Evolutionary conservation across 2,797 vertebrate species (phyloP).

Genomic region (Delichon dasypus): DNA sequence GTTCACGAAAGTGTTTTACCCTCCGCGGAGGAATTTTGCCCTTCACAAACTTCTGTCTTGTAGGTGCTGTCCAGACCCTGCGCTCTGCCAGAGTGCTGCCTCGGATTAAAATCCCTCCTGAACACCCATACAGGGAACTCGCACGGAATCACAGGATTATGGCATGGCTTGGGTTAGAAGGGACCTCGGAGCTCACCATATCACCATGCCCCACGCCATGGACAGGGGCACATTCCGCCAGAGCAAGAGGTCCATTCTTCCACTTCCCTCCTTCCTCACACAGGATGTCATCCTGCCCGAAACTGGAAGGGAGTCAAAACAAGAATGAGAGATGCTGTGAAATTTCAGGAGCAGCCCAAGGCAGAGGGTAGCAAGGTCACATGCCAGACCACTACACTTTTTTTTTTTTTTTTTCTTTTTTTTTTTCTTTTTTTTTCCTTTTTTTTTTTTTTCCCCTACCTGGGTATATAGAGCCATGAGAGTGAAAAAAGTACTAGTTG

Average conservation of each 20-base stretch:
- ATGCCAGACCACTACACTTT: neutral
- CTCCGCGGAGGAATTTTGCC: neutral
- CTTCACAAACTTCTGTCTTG: neutral
- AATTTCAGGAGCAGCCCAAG: neutral
- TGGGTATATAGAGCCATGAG: rapidly evolving
- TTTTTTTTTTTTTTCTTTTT: neutral
- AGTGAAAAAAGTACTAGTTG: neutral
- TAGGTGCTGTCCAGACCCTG: neutral
- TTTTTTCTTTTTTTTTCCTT: too few species aligned
- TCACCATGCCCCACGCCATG: rapidly evolving
- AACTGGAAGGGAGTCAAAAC: neutral
- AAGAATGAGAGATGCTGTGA: neutral
- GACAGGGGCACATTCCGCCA: neutral
- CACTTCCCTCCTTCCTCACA: neutral
- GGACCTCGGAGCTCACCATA: neutral
- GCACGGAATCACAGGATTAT: too few species aligned
- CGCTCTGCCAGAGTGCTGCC: neutral
- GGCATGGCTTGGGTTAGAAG: neutral
- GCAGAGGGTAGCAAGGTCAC: neutral
- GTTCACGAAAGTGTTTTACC: neutral
- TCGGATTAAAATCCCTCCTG: neutral
- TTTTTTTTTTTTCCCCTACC: too few species aligned
- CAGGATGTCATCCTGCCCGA: neutral
- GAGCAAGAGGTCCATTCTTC: neutral
- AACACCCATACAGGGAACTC: rapidly evolving